These are phyloP conservation scores for Typhlichthys eigenmanni DNA, from an alignment of 2,797 vertebrate species.

Conservation along the genomic window DNA sequence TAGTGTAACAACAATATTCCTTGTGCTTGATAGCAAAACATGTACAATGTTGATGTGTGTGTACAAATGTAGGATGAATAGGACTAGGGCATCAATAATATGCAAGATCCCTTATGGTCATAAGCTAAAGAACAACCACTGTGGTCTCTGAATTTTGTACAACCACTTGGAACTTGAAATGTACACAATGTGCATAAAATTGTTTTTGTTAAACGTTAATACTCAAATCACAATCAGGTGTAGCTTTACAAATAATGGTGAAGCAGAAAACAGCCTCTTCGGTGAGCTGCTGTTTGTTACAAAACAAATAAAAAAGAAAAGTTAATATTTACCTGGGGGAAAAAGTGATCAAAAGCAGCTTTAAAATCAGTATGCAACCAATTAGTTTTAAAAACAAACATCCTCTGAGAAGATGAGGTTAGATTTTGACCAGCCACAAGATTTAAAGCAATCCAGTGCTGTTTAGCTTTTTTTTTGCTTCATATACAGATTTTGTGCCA, in stretches of 20 bases:
- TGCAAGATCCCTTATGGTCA: not conserved
- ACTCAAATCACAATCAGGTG: conserved; percentile 10
- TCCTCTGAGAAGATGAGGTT: too few species aligned
- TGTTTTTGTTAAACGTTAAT: conserved; percentile 47
- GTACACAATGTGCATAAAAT: conserved; percentile 39
- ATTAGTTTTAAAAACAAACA: too few species aligned
- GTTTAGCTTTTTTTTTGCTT: too few species aligned
- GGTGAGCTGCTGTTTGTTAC: not conserved
- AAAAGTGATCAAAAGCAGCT: too few species aligned
- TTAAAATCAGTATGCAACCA: too few species aligned
- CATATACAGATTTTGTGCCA: too few species aligned
- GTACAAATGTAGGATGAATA: conserved; percentile 11
- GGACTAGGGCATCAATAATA: conserved; percentile 33
- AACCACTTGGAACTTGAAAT: conserved; percentile 33
- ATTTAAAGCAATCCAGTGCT: too few species aligned
- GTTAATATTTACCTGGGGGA: too few species aligned
- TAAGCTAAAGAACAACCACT: too few species aligned
- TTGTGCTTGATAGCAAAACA: conserved; percentile 14
- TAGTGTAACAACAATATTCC: not conserved
- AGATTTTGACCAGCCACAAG: too few species aligned
- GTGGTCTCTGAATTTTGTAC: conserved; percentile 18
- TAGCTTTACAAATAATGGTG: too few species aligned
- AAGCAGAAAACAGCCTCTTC: too few species aligned
- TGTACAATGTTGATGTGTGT: not conserved
- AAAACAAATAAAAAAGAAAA: conserved; percentile 1